phyloP scores from a whole-genome alignment of 1,140 invertebrate species.

The Papilio dardanus region DNA sequence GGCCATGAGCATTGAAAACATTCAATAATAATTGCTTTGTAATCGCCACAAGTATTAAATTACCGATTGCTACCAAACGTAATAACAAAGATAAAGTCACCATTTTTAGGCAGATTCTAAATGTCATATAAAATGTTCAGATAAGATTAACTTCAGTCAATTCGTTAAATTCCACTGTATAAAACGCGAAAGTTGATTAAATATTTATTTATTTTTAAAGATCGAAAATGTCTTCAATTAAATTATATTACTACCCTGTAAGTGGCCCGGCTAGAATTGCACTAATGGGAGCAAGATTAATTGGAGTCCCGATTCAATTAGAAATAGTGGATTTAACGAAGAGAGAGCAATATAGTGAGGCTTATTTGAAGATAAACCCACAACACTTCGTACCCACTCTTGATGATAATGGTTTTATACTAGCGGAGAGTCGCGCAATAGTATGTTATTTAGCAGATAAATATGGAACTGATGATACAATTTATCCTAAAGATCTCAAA shows the following conservation, averaged over 20 bases:
- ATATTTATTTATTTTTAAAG: neutral
- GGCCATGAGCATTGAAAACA: too few species aligned
- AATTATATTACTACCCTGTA: slow-evolving; percentile 87
- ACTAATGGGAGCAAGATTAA: slow-evolving; percentile 84
- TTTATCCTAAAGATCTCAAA: slow-evolving; percentile 85
- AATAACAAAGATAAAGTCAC: too few species aligned
- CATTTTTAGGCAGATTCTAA: neutral
- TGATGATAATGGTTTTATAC: slow-evolving; percentile 85
- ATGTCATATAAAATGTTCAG: neutral
- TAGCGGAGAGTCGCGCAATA: slow-evolving; percentile 85
- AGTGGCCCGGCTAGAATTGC: slow-evolving; percentile 88
- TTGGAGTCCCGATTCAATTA: slow-evolving; percentile 86
- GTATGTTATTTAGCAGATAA: slow-evolving; percentile 85
- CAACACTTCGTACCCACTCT: slow-evolving; percentile 86
- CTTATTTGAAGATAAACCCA: slow-evolving; percentile 86
- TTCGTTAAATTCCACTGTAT: neutral
- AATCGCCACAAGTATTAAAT: too few species aligned
- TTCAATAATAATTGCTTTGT: too few species aligned
- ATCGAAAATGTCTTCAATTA: slow-evolving; percentile 56
- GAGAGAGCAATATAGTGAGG: slow-evolving; percentile 83
- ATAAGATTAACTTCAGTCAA: neutral
- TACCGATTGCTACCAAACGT: too few species aligned
- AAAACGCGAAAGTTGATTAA: neutral
- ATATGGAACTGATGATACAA: slow-evolving; percentile 83
- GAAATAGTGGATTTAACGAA: slow-evolving; percentile 26